Evolutionary conservation across 2,888 invertebrate genomes (phyloP), one percentile per base, ranked within the genome.

Genomic region (Macrophya alboannulata): DNA sequence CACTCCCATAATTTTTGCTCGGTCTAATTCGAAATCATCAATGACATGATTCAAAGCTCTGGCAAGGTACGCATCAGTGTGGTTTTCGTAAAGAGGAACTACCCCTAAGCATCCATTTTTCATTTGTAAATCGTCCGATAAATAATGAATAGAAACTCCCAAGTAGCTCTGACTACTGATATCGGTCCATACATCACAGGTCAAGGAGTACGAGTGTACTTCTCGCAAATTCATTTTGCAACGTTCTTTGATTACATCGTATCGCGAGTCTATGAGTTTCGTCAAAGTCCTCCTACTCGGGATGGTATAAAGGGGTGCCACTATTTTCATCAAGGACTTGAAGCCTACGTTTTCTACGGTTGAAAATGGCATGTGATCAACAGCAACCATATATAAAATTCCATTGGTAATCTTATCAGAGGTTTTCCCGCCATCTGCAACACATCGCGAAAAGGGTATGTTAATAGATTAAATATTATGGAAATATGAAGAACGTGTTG

Each of bases 131-230:
- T 65, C 74, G 37, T 87, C 72, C 8, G 77, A 71, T 21, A 89
- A 85, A 55, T 86, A 88, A 51, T 88, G 88, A 12, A 86, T 65
- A 9, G 87, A 86, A 8, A 87, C 72, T 31, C 88, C 88, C 21
- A 89, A 86, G 65, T 87, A 88, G 21, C 85, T 77, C 45, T 87
- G 87, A 72, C 72, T 81, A 48, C 86, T 87, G 31, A 65, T 62
- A 48, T 88, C 87, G 0, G 87, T 88, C 87, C 86, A 88, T 31
- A 84, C 85, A 62, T 87, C 88, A 43, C 87, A 87, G 1, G 87
- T 87, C 1, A 88, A 12, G 9, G 86, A 86, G 55, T 84, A 84
- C 4, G 82, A 43, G 4, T 4, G 10, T 15, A 40, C 82, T 48
- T 82, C 40, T 37, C 55, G 40, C 12, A 88, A 74, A 8, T 55